phyloP scores from a whole-genome alignment of 2,113 vertebrate species.

The Diglossa brunneiventris region DNA sequence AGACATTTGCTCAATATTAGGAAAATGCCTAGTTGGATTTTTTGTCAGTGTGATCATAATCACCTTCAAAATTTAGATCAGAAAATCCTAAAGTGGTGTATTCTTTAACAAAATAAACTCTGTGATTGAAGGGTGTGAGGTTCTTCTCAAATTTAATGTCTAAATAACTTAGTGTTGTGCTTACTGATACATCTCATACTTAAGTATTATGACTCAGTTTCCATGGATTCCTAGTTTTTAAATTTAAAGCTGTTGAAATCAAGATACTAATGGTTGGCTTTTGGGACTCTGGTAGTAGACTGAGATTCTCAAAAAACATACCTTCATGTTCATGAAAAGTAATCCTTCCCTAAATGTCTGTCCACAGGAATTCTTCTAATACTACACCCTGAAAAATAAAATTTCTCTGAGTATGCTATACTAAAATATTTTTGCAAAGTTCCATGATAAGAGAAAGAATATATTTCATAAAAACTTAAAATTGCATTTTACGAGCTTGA shows the following conservation, averaged over 20 bases:
- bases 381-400: neutral
- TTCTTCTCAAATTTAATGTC: neutral
- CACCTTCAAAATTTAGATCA: neutral
- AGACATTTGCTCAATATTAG: neutral
- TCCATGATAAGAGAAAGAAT: neutral
- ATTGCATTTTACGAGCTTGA: neutral
- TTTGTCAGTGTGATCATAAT: neutral
- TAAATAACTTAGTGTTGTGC: neutral
- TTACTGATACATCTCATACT: neutral
- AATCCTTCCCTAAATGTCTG: neutral
- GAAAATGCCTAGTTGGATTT: neutral
- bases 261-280: neutral
- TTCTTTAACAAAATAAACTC: neutral
- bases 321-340: neutral
- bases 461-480: neutral
- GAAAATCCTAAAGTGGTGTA: neutral
- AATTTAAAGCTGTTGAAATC: neutral
- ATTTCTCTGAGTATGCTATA: neutral
- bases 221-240: neutral
- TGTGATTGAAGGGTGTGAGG: neutral
- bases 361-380: neutral
- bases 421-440: neutral
- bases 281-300: neutral
- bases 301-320: neutral
- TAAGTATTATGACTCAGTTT: neutral